Percentiles rank a stretch among this genome's conserved stretches.
These are phyloP conservation scores for Cotesia congregata DNA, from an alignment of 2,888 invertebrate genomes.

Conservation along the genomic window DNA sequence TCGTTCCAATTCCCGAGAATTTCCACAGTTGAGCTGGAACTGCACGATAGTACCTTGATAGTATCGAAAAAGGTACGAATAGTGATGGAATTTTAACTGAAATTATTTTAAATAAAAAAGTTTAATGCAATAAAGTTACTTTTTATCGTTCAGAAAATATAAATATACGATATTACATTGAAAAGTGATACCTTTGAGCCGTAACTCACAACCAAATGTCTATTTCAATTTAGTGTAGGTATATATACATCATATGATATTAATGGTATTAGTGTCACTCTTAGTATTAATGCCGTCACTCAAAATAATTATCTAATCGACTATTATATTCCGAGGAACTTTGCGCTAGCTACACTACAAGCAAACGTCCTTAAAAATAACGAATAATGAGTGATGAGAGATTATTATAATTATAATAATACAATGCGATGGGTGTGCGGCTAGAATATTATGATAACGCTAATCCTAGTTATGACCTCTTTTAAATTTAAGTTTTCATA, in stretches of 20 bases:
- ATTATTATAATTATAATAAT: background rate
- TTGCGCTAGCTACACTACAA: background rate
- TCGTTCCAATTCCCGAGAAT: constrained; percentile 30
- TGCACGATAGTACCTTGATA: constrained; percentile 15
- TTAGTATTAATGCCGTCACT: constrained; percentile 52
- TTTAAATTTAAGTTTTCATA: background rate
- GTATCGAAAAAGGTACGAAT: constrained; percentile 28
- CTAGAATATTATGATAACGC: constrained; percentile 30
- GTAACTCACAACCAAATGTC: background rate
- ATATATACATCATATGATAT: background rate
- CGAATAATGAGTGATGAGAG: background rate
- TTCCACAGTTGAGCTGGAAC: constrained; percentile 9
- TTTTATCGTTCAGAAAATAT: background rate
- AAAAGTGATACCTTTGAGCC: background rate
- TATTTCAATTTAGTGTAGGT: background rate
- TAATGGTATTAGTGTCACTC: constrained; percentile 26
- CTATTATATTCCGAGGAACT: constrained; percentile 26
- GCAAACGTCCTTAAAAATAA: background rate
- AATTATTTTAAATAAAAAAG: background rate
- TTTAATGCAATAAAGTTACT: background rate
- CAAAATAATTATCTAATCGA: constrained; percentile 56
- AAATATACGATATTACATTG: background rate
- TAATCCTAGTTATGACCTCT: background rate
- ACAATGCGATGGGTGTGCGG: constrained; percentile 1
- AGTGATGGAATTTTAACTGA: background rate